Evolutionary conservation across 1,140 invertebrate genomes (phyloP).

Genomic region (Ephestia elutella): DNA sequence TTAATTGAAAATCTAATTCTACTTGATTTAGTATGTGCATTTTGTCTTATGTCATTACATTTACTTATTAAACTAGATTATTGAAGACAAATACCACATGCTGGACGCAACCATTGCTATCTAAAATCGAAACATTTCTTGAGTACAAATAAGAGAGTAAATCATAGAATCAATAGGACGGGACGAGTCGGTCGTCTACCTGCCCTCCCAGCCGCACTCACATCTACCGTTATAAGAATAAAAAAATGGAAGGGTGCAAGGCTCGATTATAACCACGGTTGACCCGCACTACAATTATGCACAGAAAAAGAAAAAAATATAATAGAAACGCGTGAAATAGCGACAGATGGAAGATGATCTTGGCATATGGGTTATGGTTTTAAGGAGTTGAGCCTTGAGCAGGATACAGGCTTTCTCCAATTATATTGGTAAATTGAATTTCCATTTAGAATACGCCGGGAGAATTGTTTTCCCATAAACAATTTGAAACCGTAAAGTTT

Average conservation of each 20-base stretch:
- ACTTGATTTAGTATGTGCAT: no score
- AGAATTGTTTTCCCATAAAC: background rate
- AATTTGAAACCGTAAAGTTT: background rate
- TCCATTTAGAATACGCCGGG: background rate
- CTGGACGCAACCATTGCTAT: background rate
- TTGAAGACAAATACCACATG: background rate
- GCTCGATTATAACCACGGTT: slow-evolving; percentile 9
- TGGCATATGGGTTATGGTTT: slow-evolving; percentile 9
- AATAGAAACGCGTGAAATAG: slow-evolving; percentile 20
- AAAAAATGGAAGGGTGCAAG: slow-evolving; percentile 17
- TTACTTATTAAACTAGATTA: background rate
- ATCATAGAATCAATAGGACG: background rate
- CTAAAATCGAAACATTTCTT: background rate
- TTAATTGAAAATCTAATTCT: no score
- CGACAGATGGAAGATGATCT: slow-evolving; percentile 18
- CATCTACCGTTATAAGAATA: slow-evolving; percentile 13
- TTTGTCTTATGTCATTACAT: no score
- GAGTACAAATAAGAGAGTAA: background rate
- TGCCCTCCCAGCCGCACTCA: slow-evolving; percentile 1
- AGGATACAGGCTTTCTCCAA: slow-evolving; percentile 1
- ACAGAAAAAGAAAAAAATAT: slow-evolving; percentile 8
- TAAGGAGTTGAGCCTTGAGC: slow-evolving; percentile 5
- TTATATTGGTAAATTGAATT: background rate
- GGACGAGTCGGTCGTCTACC: slow-evolving; percentile 7
- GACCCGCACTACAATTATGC: slow-evolving; percentile 14